Conservation (phyloP, 2,888 invertebrate species). For the Eulithis prunata region DNA sequence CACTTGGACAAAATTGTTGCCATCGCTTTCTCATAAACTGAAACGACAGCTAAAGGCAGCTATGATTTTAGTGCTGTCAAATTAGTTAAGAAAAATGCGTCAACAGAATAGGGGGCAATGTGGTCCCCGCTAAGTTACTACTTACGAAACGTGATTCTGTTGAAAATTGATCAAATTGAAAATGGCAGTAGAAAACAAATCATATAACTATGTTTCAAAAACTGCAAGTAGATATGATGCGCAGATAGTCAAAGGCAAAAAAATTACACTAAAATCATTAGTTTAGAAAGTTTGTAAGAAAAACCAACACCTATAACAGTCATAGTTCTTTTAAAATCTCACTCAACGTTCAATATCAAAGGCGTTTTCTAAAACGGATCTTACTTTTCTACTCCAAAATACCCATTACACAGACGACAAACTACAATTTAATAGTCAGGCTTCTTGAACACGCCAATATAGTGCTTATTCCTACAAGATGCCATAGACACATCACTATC, state of each 20-base stretch:
- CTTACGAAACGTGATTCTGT: too few relatives aligned
- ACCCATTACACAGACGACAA: constrained; percentile 2
- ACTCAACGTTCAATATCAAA: constrained; percentile 4
- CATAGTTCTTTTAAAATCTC: constrained; percentile 14
- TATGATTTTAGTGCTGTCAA: too few relatives aligned
- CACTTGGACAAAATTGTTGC: too few relatives aligned
- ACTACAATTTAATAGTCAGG: background rate
- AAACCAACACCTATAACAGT: constrained; percentile 14
- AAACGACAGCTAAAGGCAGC: too few relatives aligned
- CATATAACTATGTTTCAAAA: constrained; percentile 1
- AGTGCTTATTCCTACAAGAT: background rate
- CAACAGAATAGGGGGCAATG: background rate
- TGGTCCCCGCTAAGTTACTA: background rate
- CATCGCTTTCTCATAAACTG: too few relatives aligned
- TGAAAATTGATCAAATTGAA: background rate
- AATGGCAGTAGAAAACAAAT: background rate
- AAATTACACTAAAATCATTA: constrained; percentile 11
- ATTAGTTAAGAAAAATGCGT: too few relatives aligned
- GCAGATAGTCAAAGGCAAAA: background rate
- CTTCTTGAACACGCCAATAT: constrained; percentile 11
- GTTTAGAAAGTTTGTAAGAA: constrained; percentile 11
- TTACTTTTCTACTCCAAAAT: constrained; percentile 4
- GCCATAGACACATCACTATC: background rate
- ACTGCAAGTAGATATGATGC: background rate
- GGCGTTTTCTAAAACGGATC: background rate